Base-by-base conservation (phyloP, 2,888 invertebrate genomes). In the Panopea generosa region DNA sequence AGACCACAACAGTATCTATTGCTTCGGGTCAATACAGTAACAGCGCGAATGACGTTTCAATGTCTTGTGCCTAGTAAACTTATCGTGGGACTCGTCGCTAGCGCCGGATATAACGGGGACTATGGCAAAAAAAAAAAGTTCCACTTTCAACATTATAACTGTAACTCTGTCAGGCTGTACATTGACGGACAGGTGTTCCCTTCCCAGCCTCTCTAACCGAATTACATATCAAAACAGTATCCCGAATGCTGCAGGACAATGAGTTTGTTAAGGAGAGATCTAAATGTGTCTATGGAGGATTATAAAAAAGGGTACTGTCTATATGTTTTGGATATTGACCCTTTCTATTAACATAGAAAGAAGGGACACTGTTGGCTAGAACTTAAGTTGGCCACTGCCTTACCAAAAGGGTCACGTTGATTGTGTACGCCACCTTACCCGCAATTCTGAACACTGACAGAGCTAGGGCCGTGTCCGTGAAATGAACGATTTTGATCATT, bases 141-240 rank as follows among this genome's bases (percentile, higher is more conserved):
- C 40, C 69, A 76, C 59, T 80, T 80, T 59, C 53, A 80, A 53
- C 57, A 50, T 43, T 65, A 65, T 38, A 52, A 65, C 38, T 65
- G 71, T 43, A 59, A 22, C 40, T 55, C 38, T 7, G 24, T 72
- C n/a, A 65, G 60, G 1, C 26, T 72, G 2, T 66, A 66, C 56
- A 47, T 81, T 2, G 80, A 81, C 43, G 77, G 77, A 22, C 67
- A 77, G 40, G 69, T 62, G 0, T 49, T 57, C 2, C 81, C 75
- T 0, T 16, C 50, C 3, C 62, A 75, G 20, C 75, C 72, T 7
- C 29, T 77, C 14, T 77, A 75, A 45, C 77, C 71, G 1, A 61
- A 81, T n/a, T 81, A 63, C 27, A 11, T 7, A 0, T 56, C 55
- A 7, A 49, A 53, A 26, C 53, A 49, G 1, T 75, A 57, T 49